Percentiles rank a stretch among this genome's conserved stretches.
Conservation (phyloP, 2,888 invertebrate species). For the Pollenia griseotomentosa region DNA sequence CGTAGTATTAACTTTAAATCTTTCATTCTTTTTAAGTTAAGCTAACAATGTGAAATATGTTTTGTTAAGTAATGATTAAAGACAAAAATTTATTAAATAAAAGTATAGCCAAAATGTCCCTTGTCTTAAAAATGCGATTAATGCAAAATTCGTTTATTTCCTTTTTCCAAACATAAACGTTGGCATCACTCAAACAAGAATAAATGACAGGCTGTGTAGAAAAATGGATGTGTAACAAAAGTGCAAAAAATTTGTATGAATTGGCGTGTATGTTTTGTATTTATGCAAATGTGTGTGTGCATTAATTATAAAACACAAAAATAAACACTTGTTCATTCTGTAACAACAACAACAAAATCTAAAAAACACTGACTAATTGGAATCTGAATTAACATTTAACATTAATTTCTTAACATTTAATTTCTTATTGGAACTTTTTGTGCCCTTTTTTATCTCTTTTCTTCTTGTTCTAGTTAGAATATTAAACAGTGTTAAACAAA, state of each 20-base stretch:
- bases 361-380: constrained; percentile 41
- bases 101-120: too few relatives aligned
- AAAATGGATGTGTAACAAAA: not conserved
- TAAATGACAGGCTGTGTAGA: not conserved
- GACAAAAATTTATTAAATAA: too few relatives aligned
- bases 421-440: constrained; percentile 26
- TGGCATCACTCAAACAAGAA: constrained; percentile 18
- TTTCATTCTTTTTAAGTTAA: too few relatives aligned
- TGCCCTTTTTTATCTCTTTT: not conserved
- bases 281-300: not conserved
- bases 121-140: not conserved
- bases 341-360: constrained; percentile 3
- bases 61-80: too few relatives aligned
- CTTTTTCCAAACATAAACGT: not conserved
- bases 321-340: constrained; percentile 50
- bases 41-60: too few relatives aligned
- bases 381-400: constrained; percentile 31
- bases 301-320: not conserved
- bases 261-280: constrained; percentile 1
- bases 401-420: constrained; percentile 4
- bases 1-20: too few relatives aligned
- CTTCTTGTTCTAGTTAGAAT: not conserved
- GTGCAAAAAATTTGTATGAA: not conserved
- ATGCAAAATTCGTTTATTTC: not conserved
- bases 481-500: constrained; percentile 38